Evolutionary conservation across 2,113 vertebrate genomes (phyloP).

Genomic region (Electrona antarctica): DNA sequence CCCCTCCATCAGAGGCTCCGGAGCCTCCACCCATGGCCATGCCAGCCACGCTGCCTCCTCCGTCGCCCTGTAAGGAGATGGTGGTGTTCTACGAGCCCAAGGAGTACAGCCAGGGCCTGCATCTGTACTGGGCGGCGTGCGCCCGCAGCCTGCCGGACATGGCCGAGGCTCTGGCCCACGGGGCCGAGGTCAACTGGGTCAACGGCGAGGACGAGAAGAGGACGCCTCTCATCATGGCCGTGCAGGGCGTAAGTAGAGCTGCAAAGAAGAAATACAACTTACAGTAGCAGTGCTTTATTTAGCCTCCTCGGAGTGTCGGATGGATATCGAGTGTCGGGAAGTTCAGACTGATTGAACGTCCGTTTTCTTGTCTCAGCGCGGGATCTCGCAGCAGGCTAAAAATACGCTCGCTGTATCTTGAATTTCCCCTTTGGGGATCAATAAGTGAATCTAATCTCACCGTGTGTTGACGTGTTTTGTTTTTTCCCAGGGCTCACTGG

Average conservation of each 20-base stretch:
- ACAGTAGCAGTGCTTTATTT: no score
- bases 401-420: no score
- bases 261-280: no score
- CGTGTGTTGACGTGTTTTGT: not conserved
- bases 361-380: no score
- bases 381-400: no score
- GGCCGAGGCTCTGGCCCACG: slow-evolving; percentile 94
- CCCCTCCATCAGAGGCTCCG: slow-evolving; percentile 45
- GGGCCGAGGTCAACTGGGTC: slow-evolving; percentile 95
- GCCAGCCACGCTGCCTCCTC: slow-evolving; percentile 63
- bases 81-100: slow-evolving; percentile 81
- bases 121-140: slow-evolving; percentile 89
- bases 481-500: slow-evolving; percentile 87
- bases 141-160: slow-evolving; percentile 92
- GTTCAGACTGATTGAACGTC: not conserved
- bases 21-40: slow-evolving; percentile 68
- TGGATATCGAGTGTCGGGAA: no score
- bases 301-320: no score
- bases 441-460: not conserved
- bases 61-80: slow-evolving; percentile 77
- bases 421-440: not conserved
- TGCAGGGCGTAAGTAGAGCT: slow-evolving; percentile 86
- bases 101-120: slow-evolving; percentile 84
- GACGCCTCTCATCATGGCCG: slow-evolving; percentile 95
- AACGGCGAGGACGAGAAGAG: slow-evolving; percentile 86